phyloP scores from a whole-genome alignment of 2,113 vertebrate genomes.

The Porphyrio hochstetteri region DNA sequence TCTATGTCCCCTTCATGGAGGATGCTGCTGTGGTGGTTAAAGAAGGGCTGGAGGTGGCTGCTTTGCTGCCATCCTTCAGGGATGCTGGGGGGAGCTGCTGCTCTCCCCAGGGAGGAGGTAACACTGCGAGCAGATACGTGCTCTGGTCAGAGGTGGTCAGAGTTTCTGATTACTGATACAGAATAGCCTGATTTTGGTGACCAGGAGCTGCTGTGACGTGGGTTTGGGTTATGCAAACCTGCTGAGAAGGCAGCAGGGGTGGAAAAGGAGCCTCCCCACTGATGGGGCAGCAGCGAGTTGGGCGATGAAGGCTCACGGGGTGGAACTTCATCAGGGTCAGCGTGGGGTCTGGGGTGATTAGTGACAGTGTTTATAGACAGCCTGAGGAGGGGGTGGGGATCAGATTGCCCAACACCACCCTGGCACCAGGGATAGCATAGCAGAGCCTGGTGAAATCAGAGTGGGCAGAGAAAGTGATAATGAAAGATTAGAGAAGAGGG shows the following conservation, averaged over 20 bases:
- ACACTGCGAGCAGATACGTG: neutral
- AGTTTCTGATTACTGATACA: slow-evolving; percentile 46
- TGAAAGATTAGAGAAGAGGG: neutral
- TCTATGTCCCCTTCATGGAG: accelerated
- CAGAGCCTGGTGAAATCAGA: neutral
- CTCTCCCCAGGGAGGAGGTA: neutral
- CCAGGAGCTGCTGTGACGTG: slow-evolving; percentile 9
- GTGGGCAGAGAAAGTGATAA: neutral
- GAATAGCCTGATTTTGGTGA: slow-evolving; percentile 8
- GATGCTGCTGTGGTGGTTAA: neutral
- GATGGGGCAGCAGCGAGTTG: neutral
- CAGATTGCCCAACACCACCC: slow-evolving; percentile 17
- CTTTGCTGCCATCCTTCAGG: neutral
- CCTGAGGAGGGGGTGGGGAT: slow-evolving; percentile 20
- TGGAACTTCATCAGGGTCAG: neutral
- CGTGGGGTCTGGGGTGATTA: neutral
- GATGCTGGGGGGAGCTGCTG: neutral
- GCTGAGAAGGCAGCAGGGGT: accelerated
- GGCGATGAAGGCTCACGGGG: neutral
- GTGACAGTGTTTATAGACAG: neutral
- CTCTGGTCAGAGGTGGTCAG: neutral
- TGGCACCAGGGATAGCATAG: neutral
- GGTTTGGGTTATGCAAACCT: neutral
- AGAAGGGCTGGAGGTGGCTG: neutral
- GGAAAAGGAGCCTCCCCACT: neutral